Evolutionary conservation across 2,113 vertebrate genomes (phyloP).

Genomic region (Actinemys pallida): DNA sequence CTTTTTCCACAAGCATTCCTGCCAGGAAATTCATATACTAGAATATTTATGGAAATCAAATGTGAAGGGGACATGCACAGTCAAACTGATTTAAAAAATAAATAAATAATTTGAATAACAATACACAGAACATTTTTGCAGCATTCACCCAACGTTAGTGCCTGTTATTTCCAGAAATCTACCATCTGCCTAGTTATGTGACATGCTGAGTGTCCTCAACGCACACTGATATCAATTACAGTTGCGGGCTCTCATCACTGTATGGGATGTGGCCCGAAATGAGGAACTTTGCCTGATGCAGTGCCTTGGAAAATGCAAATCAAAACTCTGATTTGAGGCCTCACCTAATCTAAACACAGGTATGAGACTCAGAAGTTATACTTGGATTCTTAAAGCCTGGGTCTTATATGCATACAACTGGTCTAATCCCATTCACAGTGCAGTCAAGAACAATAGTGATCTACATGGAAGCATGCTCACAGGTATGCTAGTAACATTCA

Average conservation of each 20-base stretch:
- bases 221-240: accelerated
- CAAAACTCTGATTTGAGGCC: not conserved
- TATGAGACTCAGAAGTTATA: not conserved
- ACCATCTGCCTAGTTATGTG: not conserved
- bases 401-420: not conserved
- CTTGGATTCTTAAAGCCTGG: not conserved
- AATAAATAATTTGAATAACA: not conserved
- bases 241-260: not conserved
- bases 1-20: not conserved
- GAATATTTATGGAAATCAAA: not conserved
- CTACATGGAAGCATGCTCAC: constrained; percentile 17
- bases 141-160: accelerated
- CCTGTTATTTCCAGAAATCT: not conserved
- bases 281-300: not conserved
- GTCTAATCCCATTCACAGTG: not conserved
- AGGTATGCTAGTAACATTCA: constrained; percentile 41
- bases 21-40: not conserved
- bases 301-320: not conserved
- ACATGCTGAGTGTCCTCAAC: not conserved
- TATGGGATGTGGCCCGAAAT: not conserved
- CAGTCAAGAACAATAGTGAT: not conserved
- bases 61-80: not conserved
- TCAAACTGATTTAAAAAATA: not conserved
- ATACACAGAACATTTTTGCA: not conserved
- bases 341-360: not conserved